These are phyloP conservation scores for Pangasius larnaudii DNA, from an alignment of 2,797 vertebrate genomes.

Conservation along the genomic window DNA sequence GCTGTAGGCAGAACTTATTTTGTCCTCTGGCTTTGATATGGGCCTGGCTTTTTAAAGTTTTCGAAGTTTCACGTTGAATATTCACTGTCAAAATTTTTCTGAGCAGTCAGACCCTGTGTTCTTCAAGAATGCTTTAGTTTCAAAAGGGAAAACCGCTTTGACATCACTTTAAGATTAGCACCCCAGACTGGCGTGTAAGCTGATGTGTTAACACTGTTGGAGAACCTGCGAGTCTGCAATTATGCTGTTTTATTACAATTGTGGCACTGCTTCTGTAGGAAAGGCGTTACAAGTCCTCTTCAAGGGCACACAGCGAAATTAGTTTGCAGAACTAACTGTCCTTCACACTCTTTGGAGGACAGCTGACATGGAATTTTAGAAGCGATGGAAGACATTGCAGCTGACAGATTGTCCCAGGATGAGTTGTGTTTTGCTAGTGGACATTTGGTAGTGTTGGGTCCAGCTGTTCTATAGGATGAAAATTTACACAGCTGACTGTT, in stretches of 20 bases:
- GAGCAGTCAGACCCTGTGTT: background rate
- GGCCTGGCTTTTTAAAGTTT: slow-evolving; percentile 10
- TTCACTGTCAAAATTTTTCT: slow-evolving; percentile 1
- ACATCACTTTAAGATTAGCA: slow-evolving; percentile 30
- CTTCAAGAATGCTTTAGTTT: background rate
- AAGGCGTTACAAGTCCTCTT: slow-evolving; percentile 1
- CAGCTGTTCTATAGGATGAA: background rate
- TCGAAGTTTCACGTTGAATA: background rate
- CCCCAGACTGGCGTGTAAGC: slow-evolving; percentile 17
- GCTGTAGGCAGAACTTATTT: slow-evolving; percentile 14
- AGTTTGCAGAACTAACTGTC: slow-evolving; percentile 26
- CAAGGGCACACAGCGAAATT: slow-evolving; percentile 5
- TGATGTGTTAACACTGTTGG: slow-evolving; percentile 18
- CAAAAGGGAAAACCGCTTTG: background rate
- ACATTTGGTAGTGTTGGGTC: background rate
- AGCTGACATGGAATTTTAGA: slow-evolving; percentile 22
- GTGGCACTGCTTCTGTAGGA: slow-evolving; percentile 25
- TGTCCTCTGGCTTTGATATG: background rate
- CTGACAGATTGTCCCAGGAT: slow-evolving; percentile 8
- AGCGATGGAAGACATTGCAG: slow-evolving; percentile 6
- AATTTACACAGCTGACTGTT: background rate
- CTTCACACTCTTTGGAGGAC: slow-evolving; percentile 12
- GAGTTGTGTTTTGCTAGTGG: background rate
- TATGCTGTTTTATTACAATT: slow-evolving; percentile 31
- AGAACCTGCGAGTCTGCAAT: slow-evolving; percentile 25